Conservation (phyloP, 2,888 invertebrate genomes). For the Amphipyra berbera region DNA sequence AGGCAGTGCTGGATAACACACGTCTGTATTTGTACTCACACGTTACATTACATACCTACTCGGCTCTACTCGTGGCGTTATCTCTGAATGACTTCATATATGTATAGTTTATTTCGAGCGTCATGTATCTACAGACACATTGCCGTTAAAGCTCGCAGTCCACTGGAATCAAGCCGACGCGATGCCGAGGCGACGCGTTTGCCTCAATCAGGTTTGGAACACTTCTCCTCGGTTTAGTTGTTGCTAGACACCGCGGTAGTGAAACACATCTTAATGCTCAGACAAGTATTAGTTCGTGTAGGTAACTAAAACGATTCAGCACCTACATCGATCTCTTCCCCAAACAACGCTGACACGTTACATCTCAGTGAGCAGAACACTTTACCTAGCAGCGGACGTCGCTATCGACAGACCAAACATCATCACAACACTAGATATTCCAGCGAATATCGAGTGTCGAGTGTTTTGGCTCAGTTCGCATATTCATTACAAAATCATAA, state of each 20-base stretch:
- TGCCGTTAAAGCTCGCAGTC: conserved; percentile 14
- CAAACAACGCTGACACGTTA: neutral
- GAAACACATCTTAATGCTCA: neutral
- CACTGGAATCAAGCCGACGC: conserved; percentile 2
- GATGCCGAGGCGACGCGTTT: neutral
- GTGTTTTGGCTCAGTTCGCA: conserved; percentile 46
- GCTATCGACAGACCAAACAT: conserved; percentile 5
- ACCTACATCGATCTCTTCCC: neutral
- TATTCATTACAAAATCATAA: conserved; percentile 63
- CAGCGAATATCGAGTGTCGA: conserved; percentile 41
- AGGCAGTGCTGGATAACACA: conserved; percentile 68
- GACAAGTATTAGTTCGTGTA: no score
- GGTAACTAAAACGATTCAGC: neutral
- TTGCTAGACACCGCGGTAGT: neutral
- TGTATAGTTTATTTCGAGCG: conserved; percentile 43
- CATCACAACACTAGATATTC: conserved; percentile 47
- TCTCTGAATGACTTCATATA: conserved; percentile 35
- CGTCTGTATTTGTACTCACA: conserved; percentile 49
- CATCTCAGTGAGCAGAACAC: conserved; percentile 7
- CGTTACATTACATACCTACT: conserved; percentile 40
- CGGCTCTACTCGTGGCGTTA: conserved; percentile 17
- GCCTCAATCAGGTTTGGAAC: neutral
- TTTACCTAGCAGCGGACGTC: conserved; percentile 3
- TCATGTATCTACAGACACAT: conserved; percentile 29
- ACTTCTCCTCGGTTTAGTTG: neutral